Evolutionary conservation across 2,888 invertebrate genomes (phyloP).

Genomic region (Adelphocoris suturalis): DNA sequence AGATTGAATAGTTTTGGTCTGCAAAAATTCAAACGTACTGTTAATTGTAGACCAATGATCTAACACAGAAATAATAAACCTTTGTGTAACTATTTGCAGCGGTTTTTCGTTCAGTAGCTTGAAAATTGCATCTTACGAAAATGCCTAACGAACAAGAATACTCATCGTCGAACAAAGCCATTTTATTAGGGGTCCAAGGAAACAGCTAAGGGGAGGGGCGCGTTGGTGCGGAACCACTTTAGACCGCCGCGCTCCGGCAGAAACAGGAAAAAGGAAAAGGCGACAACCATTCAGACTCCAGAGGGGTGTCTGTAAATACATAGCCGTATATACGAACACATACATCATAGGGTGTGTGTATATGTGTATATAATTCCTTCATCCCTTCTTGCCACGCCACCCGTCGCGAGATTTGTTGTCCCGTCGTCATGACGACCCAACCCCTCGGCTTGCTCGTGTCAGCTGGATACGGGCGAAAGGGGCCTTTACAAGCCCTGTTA

Average conservation of each 20-base stretch:
- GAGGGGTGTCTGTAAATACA: not conserved
- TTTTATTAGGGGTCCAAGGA: not conserved
- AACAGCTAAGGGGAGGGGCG: not conserved
- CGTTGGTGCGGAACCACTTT: slow-evolving; percentile 37
- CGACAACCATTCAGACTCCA: slow-evolving; percentile 3
- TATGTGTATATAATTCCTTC: not conserved
- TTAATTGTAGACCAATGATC: no score
- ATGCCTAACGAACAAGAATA: no score
- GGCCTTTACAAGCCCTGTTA: not conserved
- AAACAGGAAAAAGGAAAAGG: slow-evolving; percentile 6
- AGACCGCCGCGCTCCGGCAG: not conserved
- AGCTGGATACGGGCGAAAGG: slow-evolving; percentile 8
- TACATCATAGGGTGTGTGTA: not conserved
- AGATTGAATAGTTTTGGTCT: no score
- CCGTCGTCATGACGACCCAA: not conserved
- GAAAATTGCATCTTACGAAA: no score
- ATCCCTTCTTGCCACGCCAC: not conserved
- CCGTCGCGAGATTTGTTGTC: slow-evolving; percentile 14
- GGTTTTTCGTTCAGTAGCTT: no score
- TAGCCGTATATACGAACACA: not conserved
- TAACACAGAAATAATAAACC: no score
- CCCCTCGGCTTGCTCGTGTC: slow-evolving; percentile 7
- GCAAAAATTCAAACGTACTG: no score
- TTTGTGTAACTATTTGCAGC: no score
- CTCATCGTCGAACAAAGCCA: not conserved